phyloP scores from a whole-genome alignment of 2,797 vertebrate species.

The Odontamblyopus rebecca region DNA sequence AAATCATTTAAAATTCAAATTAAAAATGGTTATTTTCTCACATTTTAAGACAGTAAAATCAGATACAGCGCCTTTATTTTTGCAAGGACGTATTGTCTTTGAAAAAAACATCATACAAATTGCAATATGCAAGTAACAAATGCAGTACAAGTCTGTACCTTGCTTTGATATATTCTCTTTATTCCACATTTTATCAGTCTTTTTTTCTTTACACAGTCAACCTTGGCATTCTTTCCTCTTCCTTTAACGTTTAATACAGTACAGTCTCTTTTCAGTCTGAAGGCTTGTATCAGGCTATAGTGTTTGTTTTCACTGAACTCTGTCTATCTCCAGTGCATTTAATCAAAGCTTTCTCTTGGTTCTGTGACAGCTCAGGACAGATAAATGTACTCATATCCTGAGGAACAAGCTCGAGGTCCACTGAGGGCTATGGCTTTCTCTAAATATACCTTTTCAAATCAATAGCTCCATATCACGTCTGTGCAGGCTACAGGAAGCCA shows the following conservation, averaged over 20 bases:
- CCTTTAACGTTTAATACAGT: background rate
- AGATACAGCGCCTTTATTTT: too few species aligned
- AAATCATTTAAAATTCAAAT: too few species aligned
- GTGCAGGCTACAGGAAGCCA: conserved; percentile 1
- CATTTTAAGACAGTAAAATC: too few species aligned
- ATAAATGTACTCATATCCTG: conserved; percentile 41
- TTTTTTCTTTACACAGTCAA: background rate
- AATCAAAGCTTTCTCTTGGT: conserved; percentile 37
- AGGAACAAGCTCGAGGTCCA: conserved; percentile 25
- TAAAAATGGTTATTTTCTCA: too few species aligned
- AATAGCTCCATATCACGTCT: conserved; percentile 36
- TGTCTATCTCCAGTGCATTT: conserved; percentile 35
- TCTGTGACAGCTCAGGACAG: conserved; percentile 17
- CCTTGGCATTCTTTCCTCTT: background rate
- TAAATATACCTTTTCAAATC: conserved; percentile 52
- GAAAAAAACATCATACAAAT: too few species aligned
- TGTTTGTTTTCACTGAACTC: conserved; percentile 23
- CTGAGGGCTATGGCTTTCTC: conserved; percentile 47
- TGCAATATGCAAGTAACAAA: too few species aligned
- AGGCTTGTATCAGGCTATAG: background rate
- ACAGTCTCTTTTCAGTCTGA: conserved; percentile 17
- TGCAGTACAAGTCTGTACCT: background rate
- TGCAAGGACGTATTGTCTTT: too few species aligned
- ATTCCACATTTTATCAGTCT: background rate
- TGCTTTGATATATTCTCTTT: background rate